Base-by-base conservation (phyloP, 2,888 invertebrate genomes). In the Portevinia maculata region DNA sequence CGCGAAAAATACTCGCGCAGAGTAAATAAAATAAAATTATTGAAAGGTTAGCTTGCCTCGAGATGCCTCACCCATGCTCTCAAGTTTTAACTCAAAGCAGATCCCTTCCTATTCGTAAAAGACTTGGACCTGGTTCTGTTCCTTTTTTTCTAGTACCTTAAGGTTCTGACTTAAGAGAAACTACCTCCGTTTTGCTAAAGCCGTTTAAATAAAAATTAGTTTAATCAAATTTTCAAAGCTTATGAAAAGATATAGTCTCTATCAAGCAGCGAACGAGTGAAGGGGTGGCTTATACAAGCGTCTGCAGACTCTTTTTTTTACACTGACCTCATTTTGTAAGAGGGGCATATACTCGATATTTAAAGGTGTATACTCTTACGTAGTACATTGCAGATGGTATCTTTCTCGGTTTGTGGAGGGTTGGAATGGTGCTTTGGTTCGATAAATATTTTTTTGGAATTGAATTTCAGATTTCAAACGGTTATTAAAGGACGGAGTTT, bases 171-270 rank as follows among this genome's bases (percentile, higher is more conserved):
- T n/a, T n/a, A n/a, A n/a, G n/a, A n/a, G n/a, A n/a, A n/a, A 34
- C 17, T 30, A 9, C 3, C 24, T 28, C 28, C 46, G 24, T 46
- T 17, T 50, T 28, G 19, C 41, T 17, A 41, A 57, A 76, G 50
- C 64, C 52, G 57, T 41, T 73, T 65, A 46, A 73, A 73, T 73
- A 73, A 59, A 73, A 79, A 73, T 73, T 73, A 79, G 59, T 73
- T 79, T 79, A 73, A 79, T 73, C 53, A 60, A 73, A 73, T 46
- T 64, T 55, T 13, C 15, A 52, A 30, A 34, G 50, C 62, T 57
- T 41, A 24, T 71, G 44, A 65, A 69, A 70, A 52, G 55, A 57
- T 60, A 70, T 50, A 55, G 8, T 28, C 11, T 19, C 44, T 30
- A 48, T n/a, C 46, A 32, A 11, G 0, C 13, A 17, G 4, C 3